Evolutionary conservation across 2,113 vertebrate species (phyloP), one percentile per base, ranked within the genome.

Genomic region (Eclectus roratus): DNA sequence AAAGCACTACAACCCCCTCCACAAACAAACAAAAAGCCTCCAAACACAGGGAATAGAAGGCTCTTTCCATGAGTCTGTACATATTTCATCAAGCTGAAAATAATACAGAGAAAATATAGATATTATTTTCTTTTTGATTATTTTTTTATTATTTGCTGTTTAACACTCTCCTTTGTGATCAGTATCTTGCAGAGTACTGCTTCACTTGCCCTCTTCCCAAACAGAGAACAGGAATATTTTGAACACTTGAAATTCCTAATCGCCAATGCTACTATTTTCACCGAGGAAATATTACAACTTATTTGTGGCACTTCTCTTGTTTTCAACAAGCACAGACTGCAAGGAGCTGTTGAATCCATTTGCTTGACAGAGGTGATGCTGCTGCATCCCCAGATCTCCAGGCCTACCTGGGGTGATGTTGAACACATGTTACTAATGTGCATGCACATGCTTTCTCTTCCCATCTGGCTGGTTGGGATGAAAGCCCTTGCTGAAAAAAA

Each of bases 391-490:
- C 24, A 20, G 15, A 11, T 77, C 11, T 31, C 7, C 5, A 31
- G n/a, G 29, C 25, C 17, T 33, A 55, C 2, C 18, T 14, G 4
- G 11, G 17, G 6, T 10, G 4, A 53, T 44, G 16, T 28, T 44
- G 25, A 31, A 5, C 0, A 2, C 1, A 0, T 7, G 7, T 33
- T 81, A 15, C 27, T 1, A 4, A 23, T 13, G 15, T 20, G 11
- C 13, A 11, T 8, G 7, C 4, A 33, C 49, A 23, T 3, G 4
- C 1, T 4, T 35, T 24, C 11, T 37, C 11, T 39, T 64, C 4
- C 6, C 7, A 17, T 66, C 10, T 33, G 49, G 5, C 24, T 53
- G 10, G 3, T 6, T 49, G 23, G n/a, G 27, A 14, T 33, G 47
- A 58, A 87, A 77, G 8, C 1, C 10, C 8, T 68, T 72, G 24